These are phyloP conservation scores for Scaptomyza flava DNA, from an alignment of 2,888 invertebrate species.

Conservation along the genomic window DNA sequence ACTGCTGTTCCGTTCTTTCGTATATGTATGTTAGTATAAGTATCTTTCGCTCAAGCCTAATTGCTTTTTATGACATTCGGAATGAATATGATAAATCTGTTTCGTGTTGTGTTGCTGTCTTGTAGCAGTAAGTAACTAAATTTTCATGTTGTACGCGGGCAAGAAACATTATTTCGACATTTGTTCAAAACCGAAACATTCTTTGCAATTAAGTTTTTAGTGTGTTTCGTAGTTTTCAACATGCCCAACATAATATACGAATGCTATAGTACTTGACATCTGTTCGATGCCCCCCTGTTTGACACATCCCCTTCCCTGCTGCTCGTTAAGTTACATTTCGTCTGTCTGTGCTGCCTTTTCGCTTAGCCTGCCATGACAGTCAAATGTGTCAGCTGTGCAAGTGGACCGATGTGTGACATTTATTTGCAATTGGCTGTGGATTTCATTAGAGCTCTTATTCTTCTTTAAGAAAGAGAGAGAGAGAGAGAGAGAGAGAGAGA, in stretches of 20 bases:
- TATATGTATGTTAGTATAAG: conserved; percentile 20
- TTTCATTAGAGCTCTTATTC: conserved; percentile 40
- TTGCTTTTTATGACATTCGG: conserved; percentile 77
- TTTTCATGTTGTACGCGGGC: conserved; percentile 23
- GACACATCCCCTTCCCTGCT: conserved; percentile 14
- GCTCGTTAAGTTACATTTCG: conserved; percentile 4
- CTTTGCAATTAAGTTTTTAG: conserved; percentile 69
- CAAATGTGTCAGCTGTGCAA: conserved; percentile 68
- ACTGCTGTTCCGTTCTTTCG: conserved; percentile 40
- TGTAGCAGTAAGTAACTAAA: not conserved
- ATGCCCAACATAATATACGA: conserved; percentile 37
- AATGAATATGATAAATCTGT: conserved; percentile 75
- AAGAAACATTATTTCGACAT: conserved; percentile 58
- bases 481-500: conserved; percentile 3
- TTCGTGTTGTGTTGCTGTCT: conserved; percentile 30
- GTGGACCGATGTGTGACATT: conserved; percentile 64
- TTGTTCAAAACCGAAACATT: conserved; percentile 65
- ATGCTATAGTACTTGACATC: conserved; percentile 60
- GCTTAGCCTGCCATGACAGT: conserved; percentile 8
- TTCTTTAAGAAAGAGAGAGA: not conserved
- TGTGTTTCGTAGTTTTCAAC: conserved; percentile 42
- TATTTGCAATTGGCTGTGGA: conserved; percentile 66
- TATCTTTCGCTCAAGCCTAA: conserved; percentile 66
- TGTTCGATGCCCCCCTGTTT: conserved; percentile 47
- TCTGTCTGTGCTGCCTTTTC: conserved; percentile 1